Base-by-base conservation (phyloP, 2,888 invertebrate genomes). In the Sinohyriopsis cumingii region DNA sequence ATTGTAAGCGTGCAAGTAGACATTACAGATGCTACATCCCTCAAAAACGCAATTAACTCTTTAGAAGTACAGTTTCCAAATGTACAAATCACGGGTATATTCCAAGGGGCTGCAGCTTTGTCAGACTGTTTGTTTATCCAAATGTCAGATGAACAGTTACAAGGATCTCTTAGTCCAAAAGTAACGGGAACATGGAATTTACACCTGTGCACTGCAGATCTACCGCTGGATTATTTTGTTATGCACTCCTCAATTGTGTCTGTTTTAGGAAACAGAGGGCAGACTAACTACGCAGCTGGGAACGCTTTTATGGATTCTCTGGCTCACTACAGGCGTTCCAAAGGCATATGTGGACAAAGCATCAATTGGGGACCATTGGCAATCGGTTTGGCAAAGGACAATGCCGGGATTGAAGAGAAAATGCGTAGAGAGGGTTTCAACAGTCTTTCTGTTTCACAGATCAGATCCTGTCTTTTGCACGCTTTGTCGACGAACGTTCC, bases 321-420 rank as follows among this genome's bases (percentile, higher is more conserved):
- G 20, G 81, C 82, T 19, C 69, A 77, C 61, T 82, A 78, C 67
- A 71, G 86, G 18, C 70, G 78, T n/a, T 22, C 63, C 4, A 53
- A 65, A 12, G 78, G 77, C 2, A 65, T 82, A 1, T n/a, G 77
- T 5, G 84, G 74, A 1, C 82, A 82, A 66, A 72, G 72, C 24
- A 83, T 86, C 22, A 84, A 84, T 63, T 86, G 84, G 86, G 84
- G 84, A 15, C 76, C 82, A 9, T 72, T 84, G 6, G 73, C 70
- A 55, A 64, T 83, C 18, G 84, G 84, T 12, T 79, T 84, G 79
- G 76, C 72, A 5, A 57, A 63, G 22, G 53, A 65, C 12, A 61
- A 72, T 25, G 60, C 68, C 12, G 75, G 72, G 28, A 65, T 69
- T 6, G 63, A 73, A 55, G 57, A 70, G 18, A 60, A 71, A 53